Evolutionary conservation across 2,797 vertebrate species (phyloP).

Genomic region (Podarcis siculus): DNA sequence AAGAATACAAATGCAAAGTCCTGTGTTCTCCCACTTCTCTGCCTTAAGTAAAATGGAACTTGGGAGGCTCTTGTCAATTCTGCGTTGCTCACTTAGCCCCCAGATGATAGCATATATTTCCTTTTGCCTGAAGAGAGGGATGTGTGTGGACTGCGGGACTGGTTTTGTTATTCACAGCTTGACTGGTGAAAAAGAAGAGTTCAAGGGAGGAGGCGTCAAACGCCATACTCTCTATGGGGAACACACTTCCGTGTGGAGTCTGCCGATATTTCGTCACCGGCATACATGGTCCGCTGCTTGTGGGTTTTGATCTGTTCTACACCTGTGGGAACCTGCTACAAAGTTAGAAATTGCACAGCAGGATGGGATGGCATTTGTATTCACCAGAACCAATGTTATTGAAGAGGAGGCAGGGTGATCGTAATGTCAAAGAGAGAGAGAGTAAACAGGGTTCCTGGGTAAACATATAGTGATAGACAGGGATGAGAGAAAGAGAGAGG

Average conservation of each 20-base stretch:
- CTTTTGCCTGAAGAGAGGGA: background rate
- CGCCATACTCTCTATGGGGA: slow-evolving; percentile 3
- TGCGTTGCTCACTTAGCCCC: background rate
- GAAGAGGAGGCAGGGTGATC: background rate
- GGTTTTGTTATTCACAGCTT: slow-evolving; percentile 12
- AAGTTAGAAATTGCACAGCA: background rate
- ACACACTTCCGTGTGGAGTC: slow-evolving; percentile 1
- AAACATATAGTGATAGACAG: background rate
- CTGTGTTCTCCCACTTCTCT: no score
- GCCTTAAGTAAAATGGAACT: background rate
- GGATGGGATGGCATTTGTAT: fast-evolving
- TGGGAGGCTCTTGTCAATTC: background rate
- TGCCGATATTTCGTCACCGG: background rate
- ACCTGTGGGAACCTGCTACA: slow-evolving; percentile 22
- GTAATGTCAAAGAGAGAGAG: background rate
- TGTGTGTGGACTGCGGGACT: background rate
- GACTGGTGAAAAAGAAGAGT: slow-evolving; percentile 17
- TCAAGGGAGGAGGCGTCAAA: slow-evolving; percentile 28
- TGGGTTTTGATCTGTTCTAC: background rate
- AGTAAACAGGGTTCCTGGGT: background rate
- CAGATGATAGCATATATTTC: background rate
- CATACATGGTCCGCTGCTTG: background rate
- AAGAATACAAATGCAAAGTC: no score
- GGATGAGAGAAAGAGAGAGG: background rate
- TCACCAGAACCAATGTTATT: fast-evolving